Base-by-base conservation (phyloP, 1,140 invertebrate genomes). In the Branchinecta lynchi region DNA sequence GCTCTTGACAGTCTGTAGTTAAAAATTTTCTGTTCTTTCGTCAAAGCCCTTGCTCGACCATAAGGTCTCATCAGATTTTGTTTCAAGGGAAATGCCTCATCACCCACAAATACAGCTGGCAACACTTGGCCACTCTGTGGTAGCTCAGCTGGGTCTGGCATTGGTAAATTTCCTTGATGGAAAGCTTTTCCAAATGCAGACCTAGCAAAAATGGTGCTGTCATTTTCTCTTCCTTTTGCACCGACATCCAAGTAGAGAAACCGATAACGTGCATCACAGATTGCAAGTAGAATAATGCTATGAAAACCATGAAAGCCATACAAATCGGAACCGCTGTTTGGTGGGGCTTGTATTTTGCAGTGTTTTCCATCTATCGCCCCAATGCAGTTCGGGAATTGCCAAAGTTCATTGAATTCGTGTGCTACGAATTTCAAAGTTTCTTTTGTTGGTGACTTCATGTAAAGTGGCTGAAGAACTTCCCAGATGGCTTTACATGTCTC, bases 281-380 rank as follows among this genome's bases (percentile, higher is more conserved):
- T 65, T 67, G 75, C 75, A 66, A 79, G 69, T 2, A 79, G 66
- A 51, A 78, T 73, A 66, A 79, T 75, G 51, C 75, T 77, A 70
- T 73, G 75, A 65, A 72, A 74, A 5, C 71, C 68, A 45, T 75
- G 74, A 44, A 45, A 69, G 60, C 69, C 45, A 65, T 69, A 69
- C 8, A 8, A 71, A 43, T 20, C 44, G 12, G 70, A 71, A 67
- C 76, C 76, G 69, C 68, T 71, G 68, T 76, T 74, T 66, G 68
- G 32, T 65, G 77, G 78, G 51, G 72, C 71, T 71, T 75, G 72
- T 45, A 80, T 75, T 67, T 73, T 68, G 66, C 80, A 72, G 69
- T 80, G 79, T 68, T 80, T 80, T 21, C 79, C 79, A 75, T 80
- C 79, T 6, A 81, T 71, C 8, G 76, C 76, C 17, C 75, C 77